Evolutionary conservation across 2,797 vertebrate genomes (phyloP).

Genomic region (Sebastes steindachneri): DNA sequence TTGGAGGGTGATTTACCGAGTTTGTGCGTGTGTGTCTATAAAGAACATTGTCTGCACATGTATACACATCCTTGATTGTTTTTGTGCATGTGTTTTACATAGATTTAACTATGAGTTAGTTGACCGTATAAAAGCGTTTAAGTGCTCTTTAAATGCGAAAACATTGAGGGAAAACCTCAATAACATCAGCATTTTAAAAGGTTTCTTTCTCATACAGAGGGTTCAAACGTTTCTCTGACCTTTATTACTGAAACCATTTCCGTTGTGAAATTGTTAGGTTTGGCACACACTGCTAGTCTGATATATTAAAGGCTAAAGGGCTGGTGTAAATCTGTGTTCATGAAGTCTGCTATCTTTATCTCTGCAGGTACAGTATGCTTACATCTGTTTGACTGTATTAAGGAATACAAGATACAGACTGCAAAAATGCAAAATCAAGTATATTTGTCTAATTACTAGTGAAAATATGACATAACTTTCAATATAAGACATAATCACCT

Average conservation of each 20-base stretch:
- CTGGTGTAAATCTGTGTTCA: not conserved
- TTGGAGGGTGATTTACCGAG: slow-evolving; percentile 41
- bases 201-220: not conserved
- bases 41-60: not conserved
- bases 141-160: slow-evolving; percentile 17
- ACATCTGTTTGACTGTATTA: not conserved
- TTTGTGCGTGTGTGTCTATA: slow-evolving; percentile 1
- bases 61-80: not conserved
- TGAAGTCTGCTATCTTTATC: not conserved
- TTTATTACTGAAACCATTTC: slow-evolving; percentile 29
- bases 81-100: not conserved
- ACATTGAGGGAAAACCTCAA: not conserved
- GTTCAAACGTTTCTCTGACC: slow-evolving; percentile 15
- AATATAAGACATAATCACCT: too few species aligned
- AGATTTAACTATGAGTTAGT: not conserved
- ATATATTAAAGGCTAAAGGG: not conserved
- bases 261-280: slow-evolving; percentile 9
- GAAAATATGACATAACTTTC: too few species aligned
- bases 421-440: too few species aligned
- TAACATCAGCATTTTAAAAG: slow-evolving; percentile 11
- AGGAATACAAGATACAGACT: not conserved
- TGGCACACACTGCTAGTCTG: not conserved
- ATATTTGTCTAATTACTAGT: too few species aligned
- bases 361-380: not conserved
- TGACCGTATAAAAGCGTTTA: not conserved